Evolutionary conservation across 2,113 vertebrate species (phyloP).

Genomic region (Myxocyprinus asiaticus): DNA sequence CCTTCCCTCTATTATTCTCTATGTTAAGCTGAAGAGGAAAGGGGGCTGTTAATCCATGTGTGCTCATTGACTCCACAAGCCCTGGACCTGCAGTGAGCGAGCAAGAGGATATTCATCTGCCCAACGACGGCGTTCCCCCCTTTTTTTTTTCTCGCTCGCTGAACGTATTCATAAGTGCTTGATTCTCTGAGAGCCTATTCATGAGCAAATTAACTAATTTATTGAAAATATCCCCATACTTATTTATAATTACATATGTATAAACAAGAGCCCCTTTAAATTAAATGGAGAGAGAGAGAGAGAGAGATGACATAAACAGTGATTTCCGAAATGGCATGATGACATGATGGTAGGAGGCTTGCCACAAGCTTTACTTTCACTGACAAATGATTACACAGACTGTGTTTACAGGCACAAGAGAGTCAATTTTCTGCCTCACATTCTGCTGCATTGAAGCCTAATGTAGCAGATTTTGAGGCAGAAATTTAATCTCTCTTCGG

Average conservation of each 20-base stretch:
- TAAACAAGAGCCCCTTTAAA: constrained; percentile 11
- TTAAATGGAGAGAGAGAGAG: background rate
- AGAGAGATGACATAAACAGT: constrained; percentile 31
- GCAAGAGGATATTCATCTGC: constrained; percentile 27
- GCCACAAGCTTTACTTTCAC: too few species aligned
- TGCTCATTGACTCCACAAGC: constrained; percentile 24
- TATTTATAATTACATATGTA: constrained; percentile 29
- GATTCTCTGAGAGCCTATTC: constrained; percentile 37
- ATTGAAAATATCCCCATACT: constrained; percentile 8
- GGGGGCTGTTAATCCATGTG: constrained; percentile 40
- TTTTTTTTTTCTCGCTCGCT: constrained; percentile 15
- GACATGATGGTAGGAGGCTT: too few species aligned
- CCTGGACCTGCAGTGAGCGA: constrained; percentile 6
- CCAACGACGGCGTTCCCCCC: background rate
- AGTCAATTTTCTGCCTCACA: too few species aligned
- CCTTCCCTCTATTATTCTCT: constrained; percentile 46
- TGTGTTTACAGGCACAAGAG: too few species aligned
- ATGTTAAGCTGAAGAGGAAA: constrained; percentile 40
- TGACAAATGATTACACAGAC: too few species aligned
- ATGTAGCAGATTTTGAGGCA: too few species aligned
- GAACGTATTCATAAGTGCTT: constrained; percentile 30
- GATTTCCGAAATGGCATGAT: constrained; percentile 16
- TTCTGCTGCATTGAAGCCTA: too few species aligned
- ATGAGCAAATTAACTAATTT: constrained; percentile 35
- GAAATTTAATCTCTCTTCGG: too few species aligned